Percentiles rank a stretch among this genome's conserved stretches.
phyloP scores from a whole-genome alignment of 2,113 vertebrate genomes.

The Mormoops blainvillei region DNA sequence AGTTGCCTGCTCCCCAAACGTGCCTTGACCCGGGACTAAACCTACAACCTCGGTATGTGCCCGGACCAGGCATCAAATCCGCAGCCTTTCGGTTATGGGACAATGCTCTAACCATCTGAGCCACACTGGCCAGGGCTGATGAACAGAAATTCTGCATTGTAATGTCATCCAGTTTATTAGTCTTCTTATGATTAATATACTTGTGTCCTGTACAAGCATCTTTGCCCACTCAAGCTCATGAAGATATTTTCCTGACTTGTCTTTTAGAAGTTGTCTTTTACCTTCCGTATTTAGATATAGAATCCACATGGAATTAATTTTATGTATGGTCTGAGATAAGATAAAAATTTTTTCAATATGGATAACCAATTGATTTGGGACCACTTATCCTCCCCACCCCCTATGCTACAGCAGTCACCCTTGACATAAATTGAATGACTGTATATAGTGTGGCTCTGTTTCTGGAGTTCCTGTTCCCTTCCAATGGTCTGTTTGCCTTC shows the following conservation, averaged over 20 bases:
- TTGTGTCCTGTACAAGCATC: not conserved
- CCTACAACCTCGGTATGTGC: too few relatives aligned
- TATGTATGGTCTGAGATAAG: not conserved
- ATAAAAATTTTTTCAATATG: not conserved
- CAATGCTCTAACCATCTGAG: too few relatives aligned
- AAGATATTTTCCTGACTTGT: not conserved
- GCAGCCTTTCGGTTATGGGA: too few relatives aligned
- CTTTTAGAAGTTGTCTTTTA: conserved; percentile 22
- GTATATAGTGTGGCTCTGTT: not conserved
- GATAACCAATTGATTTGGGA: not conserved
- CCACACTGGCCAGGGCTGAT: too few relatives aligned
- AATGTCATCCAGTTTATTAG: not conserved
- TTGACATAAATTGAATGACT: not conserved
- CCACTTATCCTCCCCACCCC: not conserved
- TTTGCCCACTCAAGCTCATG: not conserved
- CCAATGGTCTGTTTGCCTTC: not conserved
- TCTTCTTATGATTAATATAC: not conserved
- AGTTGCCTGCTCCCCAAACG: too few relatives aligned
- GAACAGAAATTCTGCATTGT: not conserved
- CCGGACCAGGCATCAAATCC: too few relatives aligned
- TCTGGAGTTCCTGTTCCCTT: not conserved
- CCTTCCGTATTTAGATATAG: not conserved
- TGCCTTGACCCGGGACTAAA: too few relatives aligned
- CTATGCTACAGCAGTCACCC: not conserved
- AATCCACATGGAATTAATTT: not conserved